Base-by-base conservation (phyloP, 2,888 invertebrate species). In the Cactoblastis cactorum region DNA sequence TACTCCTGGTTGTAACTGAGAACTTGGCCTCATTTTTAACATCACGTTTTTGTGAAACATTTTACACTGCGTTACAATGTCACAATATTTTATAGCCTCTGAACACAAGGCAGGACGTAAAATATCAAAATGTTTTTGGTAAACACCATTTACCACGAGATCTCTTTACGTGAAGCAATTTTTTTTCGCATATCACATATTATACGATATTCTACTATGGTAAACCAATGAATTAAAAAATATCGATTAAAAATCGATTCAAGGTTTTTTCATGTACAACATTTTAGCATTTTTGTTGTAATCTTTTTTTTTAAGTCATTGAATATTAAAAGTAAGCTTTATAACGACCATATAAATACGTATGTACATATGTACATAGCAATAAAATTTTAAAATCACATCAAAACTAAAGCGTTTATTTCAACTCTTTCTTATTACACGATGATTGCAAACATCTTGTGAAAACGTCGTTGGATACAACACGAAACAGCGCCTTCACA, bases 401-500 rank as follows among this genome's bases (percentile, higher is more conserved):
- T n/a, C n/a, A n/a, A n/a, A n/a, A n/a, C n/a, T n/a, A n/a, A n/a
- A n/a, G n/a, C n/a, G n/a, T n/a, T n/a, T n/a, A 22, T 4, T 4
- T 22, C 22, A 22, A 4, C 22, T 22, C 22, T 22, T 22, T 22
- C 22, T 22, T 32, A 43, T 43, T 2, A 28, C 8, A 43, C 28
- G 4, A 28, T 28, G 32, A 43, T 43, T 32, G 43, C 43, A 5
- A 28, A 32, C 43, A 43, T 28, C 15, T 28, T 43, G 14, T n/a
- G 5, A 24, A 32, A 43, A 17, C 32, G 43, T 41, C 45, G 53
- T 54, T 52, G 53, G 15, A 53, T 52, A 55, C 52, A 55, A 46
- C 51, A 50, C 45, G 46, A 52, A 56, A 55, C 53, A 53, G 50
- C 55, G 49, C 49, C 51, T 35, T 43, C 43, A 34, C 45, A 32